These are phyloP conservation scores for Mus minutoides DNA, from an alignment of 2,797 vertebrate species.

Conservation along the genomic window DNA sequence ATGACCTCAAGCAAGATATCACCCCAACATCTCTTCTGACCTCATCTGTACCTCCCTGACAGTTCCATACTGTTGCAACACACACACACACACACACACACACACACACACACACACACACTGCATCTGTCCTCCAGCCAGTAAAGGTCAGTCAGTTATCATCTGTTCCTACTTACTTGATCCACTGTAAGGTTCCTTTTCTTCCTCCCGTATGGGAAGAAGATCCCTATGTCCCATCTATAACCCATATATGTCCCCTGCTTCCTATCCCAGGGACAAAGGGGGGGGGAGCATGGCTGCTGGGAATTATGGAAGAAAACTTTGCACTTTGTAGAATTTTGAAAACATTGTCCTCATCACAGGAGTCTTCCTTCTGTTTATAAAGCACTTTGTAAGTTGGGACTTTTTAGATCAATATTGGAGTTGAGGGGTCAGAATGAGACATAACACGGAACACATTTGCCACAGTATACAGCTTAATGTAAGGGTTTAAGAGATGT, in stretches of 20 bases:
- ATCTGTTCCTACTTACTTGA: neutral
- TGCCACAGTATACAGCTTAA: neutral
- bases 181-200: neutral
- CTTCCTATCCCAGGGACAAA: neutral
- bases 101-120: too few species aligned
- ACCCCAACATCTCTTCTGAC: neutral
- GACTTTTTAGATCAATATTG: slow-evolving; percentile 3
- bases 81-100: neutral
- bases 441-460: neutral
- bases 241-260: neutral
- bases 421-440: neutral
- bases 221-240: neutral
- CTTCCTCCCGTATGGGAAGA: neutral
- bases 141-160: neutral
- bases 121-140: neutral
- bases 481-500: neutral
- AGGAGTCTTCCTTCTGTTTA: slow-evolving; percentile 39
- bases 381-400: neutral
- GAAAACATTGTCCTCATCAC: neutral
- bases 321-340: neutral
- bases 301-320: too few species aligned
- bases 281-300: neutral
- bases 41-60: neutral
- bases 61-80: neutral
- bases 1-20: neutral